Base-by-base conservation (phyloP, 2,113 vertebrate genomes). In the Cheilinus undulatus region DNA sequence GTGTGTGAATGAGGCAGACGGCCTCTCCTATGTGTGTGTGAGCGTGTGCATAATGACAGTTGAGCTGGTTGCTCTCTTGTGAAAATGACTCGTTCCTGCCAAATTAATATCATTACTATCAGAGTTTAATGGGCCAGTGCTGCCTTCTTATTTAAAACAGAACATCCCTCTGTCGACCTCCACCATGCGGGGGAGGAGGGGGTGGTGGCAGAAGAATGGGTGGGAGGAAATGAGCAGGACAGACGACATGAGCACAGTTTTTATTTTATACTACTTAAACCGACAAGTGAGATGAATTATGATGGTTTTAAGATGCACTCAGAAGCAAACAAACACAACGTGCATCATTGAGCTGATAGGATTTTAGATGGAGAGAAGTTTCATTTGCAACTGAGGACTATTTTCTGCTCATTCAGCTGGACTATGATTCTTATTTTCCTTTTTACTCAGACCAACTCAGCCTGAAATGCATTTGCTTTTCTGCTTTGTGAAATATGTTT, bases 41-140 rank as follows among this genome's bases (percentile, higher is more conserved):
- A 43, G 73, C 36, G 60, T 32, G 64, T 54, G 61, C 32, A 10
- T 81, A 86, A 90, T 90, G 89, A 84, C 83, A 85, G 86, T 91
- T 92, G 95, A 96, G 97, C 95, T 96, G 96, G 95, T 97, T 96
- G 95, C 96, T 97, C 96, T 98, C 95, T 95, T 97, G 97, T 97
- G 96, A 97, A 98, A 98, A 97, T 96, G 95, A 96, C 95, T 94
- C 86, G 84, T 95, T 96, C 95, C 95, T 96, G 97, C 96, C 96
- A 97, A 97, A 98, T 99, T 96, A 98, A 97, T 97, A 95, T 96
- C 95, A 95, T 96, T 97, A 97, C 95, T 95, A 95, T 93, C 95
- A 93, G 78, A 94, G 89, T 96, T 97, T 96, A 96, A 96, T 94
- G 96, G 94, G 94, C 94, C 94, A 94, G 91, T 83, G 92, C 94